Conservation (phyloP, 1,140 invertebrate species). For the Pachyrhynchus sulphureomaculatus region DNA sequence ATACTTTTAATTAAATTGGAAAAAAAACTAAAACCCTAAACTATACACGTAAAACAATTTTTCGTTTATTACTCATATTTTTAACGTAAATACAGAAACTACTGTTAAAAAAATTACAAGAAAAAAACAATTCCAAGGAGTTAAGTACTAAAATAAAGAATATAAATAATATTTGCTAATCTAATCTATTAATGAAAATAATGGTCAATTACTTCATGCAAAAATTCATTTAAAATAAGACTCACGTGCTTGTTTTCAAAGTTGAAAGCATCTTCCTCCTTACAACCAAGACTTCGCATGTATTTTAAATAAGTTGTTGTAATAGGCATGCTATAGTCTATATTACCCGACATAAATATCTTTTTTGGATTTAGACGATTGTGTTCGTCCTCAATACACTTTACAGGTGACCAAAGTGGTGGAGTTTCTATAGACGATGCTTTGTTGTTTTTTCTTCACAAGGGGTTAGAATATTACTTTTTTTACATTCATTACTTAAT, state of each 20-base stretch:
- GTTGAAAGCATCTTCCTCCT: constrained; percentile 62
- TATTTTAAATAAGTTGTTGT: constrained; percentile 84
- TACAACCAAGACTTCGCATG: constrained; percentile 65
- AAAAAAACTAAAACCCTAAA: too few relatives aligned
- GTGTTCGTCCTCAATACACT: constrained; percentile 47
- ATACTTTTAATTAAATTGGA: too few relatives aligned
- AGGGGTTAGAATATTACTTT: too few relatives aligned
- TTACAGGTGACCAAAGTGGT: constrained; percentile 56
- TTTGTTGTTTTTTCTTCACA: background rate
- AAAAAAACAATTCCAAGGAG: too few relatives aligned
- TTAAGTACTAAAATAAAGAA: too few relatives aligned
- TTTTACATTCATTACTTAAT: too few relatives aligned
- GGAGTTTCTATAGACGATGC: constrained; percentile 22
- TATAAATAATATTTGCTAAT: too few relatives aligned
- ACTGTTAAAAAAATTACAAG: too few relatives aligned
- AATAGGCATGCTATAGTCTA: constrained; percentile 81
- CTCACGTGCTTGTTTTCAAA: constrained; percentile 56
- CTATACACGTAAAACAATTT: too few relatives aligned
- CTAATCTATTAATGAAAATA: constrained; percentile 40
- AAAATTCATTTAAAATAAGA: constrained; percentile 45
- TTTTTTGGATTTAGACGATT: constrained; percentile 31
- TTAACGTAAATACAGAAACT: too few relatives aligned
- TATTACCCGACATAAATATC: constrained; percentile 51
- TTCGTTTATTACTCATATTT: too few relatives aligned
- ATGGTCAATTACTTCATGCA: constrained; percentile 41